Conservation (phyloP, 1,140 invertebrate species). For the Heliconius hermathena region DNA sequence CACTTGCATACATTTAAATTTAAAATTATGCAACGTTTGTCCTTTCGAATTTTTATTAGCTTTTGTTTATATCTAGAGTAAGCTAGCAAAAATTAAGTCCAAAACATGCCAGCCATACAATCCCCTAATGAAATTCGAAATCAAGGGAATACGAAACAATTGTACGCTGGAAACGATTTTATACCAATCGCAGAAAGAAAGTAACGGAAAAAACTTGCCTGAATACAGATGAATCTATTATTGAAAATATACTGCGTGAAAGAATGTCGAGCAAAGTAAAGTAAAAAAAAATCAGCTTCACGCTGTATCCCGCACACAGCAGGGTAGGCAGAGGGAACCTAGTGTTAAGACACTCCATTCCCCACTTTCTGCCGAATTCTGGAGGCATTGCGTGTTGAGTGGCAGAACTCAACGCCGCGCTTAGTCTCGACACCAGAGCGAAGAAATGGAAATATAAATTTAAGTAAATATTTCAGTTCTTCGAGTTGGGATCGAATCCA, state of each 20-base stretch:
- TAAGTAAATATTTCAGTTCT: too few relatives aligned
- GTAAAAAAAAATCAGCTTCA: not conserved
- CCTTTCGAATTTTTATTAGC: not conserved
- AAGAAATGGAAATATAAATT: too few relatives aligned
- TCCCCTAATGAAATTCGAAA: conserved; percentile 70
- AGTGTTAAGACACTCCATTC: too few relatives aligned
- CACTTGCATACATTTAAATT: conserved; percentile 2
- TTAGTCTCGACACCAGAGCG: too few relatives aligned
- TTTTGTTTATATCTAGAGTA: not conserved
- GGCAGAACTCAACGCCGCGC: too few relatives aligned
- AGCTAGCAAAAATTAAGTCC: conserved; percentile 36
- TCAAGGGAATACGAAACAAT: conserved; percentile 68
- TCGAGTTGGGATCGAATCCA: too few relatives aligned
- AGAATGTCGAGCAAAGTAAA: conserved; percentile 11
- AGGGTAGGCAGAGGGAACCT: not conserved
- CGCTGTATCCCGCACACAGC: not conserved
- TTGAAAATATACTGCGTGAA: conserved; percentile 37
- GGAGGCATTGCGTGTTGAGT: too few relatives aligned
- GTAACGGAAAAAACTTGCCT: conserved; percentile 65
- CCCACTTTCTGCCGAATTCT: too few relatives aligned
- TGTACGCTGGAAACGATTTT: conserved; percentile 65
- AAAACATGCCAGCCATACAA: conserved; percentile 34
- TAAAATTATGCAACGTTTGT: conserved; percentile 2
- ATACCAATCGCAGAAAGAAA: conserved; percentile 67
- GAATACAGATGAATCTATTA: conserved; percentile 69